These are phyloP conservation scores for Microtus montanus DNA, from an alignment of 2,113 vertebrate genomes.

Conservation along the genomic window DNA sequence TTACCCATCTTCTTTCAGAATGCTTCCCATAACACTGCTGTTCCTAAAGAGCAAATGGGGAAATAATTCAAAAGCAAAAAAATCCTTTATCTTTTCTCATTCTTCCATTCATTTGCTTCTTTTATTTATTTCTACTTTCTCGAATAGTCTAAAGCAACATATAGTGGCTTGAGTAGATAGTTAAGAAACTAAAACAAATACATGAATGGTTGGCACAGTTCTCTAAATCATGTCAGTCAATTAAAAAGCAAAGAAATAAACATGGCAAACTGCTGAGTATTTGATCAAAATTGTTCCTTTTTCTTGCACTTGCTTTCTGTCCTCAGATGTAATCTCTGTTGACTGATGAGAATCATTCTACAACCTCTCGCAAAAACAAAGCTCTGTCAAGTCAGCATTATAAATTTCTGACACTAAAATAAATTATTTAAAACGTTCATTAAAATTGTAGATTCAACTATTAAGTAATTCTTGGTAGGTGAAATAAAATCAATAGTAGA, in stretches of 20 bases:
- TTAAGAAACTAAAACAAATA: conserved; percentile 27
- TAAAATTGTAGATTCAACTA: conserved; percentile 26
- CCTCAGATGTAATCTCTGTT: background rate
- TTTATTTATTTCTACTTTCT: background rate
- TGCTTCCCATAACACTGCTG: background rate
- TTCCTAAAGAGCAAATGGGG: background rate
- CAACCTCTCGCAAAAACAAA: background rate
- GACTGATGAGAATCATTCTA: background rate
- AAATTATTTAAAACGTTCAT: conserved; percentile 23
- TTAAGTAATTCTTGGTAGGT: background rate
- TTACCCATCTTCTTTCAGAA: background rate
- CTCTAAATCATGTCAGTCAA: background rate
- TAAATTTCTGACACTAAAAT: conserved; percentile 17
- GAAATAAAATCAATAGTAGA: background rate
- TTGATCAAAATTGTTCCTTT: background rate
- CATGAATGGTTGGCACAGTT: background rate
- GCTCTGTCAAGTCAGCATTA: background rate
- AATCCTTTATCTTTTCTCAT: background rate
- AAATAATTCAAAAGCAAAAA: background rate
- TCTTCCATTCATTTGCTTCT: background rate
- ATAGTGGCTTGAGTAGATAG: background rate
- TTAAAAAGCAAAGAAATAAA: background rate
- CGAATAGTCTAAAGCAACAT: background rate
- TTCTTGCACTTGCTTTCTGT: background rate
- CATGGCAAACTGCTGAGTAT: background rate